These are phyloP conservation scores for Miltochrista miniata DNA, from an alignment of 2,888 invertebrate species.

Conservation along the genomic window DNA sequence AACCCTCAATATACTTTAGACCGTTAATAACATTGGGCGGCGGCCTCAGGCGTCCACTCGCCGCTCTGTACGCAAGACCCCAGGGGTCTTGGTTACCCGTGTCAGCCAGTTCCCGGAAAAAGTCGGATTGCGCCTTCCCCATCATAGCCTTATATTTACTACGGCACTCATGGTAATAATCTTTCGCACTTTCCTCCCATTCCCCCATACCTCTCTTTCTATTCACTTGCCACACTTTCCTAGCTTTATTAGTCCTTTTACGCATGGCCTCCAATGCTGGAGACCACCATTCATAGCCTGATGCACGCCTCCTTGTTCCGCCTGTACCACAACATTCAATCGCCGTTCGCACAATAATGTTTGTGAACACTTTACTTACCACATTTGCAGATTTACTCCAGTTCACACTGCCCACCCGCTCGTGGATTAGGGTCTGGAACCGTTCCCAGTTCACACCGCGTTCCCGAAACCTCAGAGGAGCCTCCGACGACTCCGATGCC, in stretches of 20 bases:
- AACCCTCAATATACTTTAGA: slow-evolving; percentile 5
- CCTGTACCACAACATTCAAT: background rate
- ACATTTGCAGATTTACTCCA: no score
- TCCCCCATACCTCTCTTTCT: background rate
- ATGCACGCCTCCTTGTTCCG: background rate
- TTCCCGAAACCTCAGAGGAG: background rate
- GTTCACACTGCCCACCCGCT: no score
- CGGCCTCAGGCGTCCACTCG: slow-evolving; percentile 11
- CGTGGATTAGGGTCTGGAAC: background rate
- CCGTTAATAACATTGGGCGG: slow-evolving; percentile 26
- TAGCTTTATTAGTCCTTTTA: background rate
- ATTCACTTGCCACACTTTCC: slow-evolving; percentile 5
- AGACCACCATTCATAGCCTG: slow-evolving; percentile 17
- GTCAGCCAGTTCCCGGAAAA: background rate
- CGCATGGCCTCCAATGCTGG: slow-evolving; percentile 2
- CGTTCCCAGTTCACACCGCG: background rate
- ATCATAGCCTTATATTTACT: background rate
- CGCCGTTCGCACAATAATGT: background rate
- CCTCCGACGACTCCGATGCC: background rate
- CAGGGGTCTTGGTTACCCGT: slow-evolving; percentile 16
- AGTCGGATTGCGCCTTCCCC: background rate
- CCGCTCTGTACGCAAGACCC: slow-evolving; percentile 8
- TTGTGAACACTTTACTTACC: slow-evolving; percentile 7
- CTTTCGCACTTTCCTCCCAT: background rate
- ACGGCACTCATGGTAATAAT: background rate